Conservation (phyloP, 2,797 vertebrate genomes). For the Acipenser transmontanus region DNA sequence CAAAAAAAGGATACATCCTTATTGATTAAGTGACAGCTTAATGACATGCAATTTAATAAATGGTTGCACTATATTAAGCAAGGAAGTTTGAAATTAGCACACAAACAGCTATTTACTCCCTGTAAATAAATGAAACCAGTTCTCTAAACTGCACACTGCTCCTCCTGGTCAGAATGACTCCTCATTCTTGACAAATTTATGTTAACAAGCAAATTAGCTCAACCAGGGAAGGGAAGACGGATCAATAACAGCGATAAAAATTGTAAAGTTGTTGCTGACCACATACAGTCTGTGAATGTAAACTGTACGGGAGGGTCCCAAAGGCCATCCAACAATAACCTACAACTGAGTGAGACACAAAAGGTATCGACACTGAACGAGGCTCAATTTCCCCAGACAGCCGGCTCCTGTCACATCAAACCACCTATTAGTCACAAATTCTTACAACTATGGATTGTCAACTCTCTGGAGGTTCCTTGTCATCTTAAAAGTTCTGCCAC, state of each 20-base stretch:
- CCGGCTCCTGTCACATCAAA: slow-evolving; percentile 89
- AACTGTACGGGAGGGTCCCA: slow-evolving; percentile 77
- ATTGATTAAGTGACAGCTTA: slow-evolving; percentile 70
- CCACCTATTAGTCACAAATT: slow-evolving; percentile 97
- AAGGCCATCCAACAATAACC: slow-evolving; percentile 84
- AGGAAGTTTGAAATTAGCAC: slow-evolving; percentile 13
- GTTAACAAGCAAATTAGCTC: slow-evolving; percentile 97
- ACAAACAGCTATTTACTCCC: background rate
- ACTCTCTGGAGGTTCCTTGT: slow-evolving; percentile 78
- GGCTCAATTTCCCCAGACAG: slow-evolving; percentile 90
- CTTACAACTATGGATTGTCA: slow-evolving; percentile 78
- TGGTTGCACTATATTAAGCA: slow-evolving; percentile 45
- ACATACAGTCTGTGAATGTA: slow-evolving; percentile 75
- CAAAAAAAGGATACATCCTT: slow-evolving; percentile 38
- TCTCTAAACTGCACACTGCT: slow-evolving; percentile 23
- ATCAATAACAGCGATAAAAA: slow-evolving; percentile 92
- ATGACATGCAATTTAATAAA: slow-evolving; percentile 56
- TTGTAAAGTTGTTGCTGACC: slow-evolving; percentile 86
- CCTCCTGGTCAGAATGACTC: slow-evolving; percentile 30
- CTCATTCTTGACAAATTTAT: slow-evolving; percentile 69
- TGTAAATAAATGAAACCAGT: background rate
- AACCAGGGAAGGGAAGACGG: slow-evolving; percentile 51
- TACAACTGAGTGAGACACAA: slow-evolving; percentile 87
- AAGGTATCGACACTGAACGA: slow-evolving; percentile 83
- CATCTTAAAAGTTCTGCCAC: slow-evolving; percentile 90